Evolutionary conservation across 2,797 vertebrate genomes (phyloP).

Genomic region (Chlorospingus flavigularis): DNA sequence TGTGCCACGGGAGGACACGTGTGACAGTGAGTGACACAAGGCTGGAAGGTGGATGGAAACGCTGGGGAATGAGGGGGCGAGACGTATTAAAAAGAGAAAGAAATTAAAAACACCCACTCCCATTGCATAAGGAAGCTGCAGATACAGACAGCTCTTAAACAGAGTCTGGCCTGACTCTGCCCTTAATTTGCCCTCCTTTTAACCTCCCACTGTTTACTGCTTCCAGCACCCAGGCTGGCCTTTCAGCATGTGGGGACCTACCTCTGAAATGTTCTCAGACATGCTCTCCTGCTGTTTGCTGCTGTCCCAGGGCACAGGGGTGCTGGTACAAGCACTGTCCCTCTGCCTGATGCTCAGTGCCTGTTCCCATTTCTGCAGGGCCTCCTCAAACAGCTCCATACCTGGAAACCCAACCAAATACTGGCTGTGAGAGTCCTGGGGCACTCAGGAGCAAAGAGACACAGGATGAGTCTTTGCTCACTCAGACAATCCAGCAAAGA

Average conservation of each 20-base stretch:
- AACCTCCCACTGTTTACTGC: neutral
- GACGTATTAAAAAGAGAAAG: conserved; percentile 36
- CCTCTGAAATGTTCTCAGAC: conserved; percentile 68
- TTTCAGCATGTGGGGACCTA: neutral
- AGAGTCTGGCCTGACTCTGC: conserved; percentile 27
- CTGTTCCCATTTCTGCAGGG: conserved; percentile 94
- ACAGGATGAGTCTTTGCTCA: neutral
- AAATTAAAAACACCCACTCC: conserved; percentile 28
- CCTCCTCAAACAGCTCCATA: conserved; percentile 98
- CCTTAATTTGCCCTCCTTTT: conserved; percentile 6
- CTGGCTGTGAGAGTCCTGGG: neutral
- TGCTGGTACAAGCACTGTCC: conserved; percentile 65
- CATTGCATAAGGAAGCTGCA: conserved; percentile 26
- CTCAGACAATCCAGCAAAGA: neutral
- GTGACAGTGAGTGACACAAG: conserved; percentile 43
- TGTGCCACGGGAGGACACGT: neutral
- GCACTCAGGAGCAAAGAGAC: neutral
- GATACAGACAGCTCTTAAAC: conserved; percentile 36
- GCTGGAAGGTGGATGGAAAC: conserved; percentile 9
- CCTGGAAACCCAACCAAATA: conserved; percentile 71
- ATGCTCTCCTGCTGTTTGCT: conserved; percentile 57
- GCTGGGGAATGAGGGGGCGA: conserved; percentile 44
- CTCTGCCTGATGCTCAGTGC: conserved; percentile 88
- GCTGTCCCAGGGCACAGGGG: conserved; percentile 69
- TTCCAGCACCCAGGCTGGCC: neutral